phyloP scores from a whole-genome alignment of 2,888 invertebrate species.

The Ashinkailepas kermadecensis region DNA sequence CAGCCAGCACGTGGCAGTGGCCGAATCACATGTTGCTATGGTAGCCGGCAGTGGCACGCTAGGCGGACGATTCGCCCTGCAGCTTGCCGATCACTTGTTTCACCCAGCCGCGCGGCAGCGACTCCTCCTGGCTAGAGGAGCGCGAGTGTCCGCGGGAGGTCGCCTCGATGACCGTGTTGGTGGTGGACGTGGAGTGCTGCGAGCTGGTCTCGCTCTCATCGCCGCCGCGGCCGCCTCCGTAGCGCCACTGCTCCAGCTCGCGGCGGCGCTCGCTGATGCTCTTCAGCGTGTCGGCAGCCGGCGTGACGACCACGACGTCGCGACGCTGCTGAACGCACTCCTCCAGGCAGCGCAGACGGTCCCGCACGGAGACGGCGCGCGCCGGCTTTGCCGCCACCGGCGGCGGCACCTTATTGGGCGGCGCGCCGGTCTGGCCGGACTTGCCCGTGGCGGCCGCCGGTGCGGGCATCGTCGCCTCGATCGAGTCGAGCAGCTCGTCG shows the following conservation, averaged over 20 bases:
- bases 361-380: slow-evolving; percentile 38
- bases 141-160: slow-evolving; percentile 32
- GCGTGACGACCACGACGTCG: slow-evolving; percentile 29
- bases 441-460: slow-evolving; percentile 38
- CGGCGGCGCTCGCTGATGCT: slow-evolving; percentile 40
- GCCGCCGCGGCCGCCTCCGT: slow-evolving; percentile 30
- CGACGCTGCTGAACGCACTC: slow-evolving; percentile 38
- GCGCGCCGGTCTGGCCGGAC: background rate
- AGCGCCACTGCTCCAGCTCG: slow-evolving; percentile 40
- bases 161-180: slow-evolving; percentile 41
- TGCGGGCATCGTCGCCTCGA: slow-evolving; percentile 28
- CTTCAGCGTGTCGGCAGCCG: slow-evolving; percentile 39
- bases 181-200: slow-evolving; percentile 43
- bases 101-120: slow-evolving; percentile 55
- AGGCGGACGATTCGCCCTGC: slow-evolving; percentile 42
- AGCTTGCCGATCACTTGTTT: slow-evolving; percentile 65
- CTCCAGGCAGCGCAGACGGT: slow-evolving; percentile 40
- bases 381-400: slow-evolving; percentile 50
- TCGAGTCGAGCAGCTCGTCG: slow-evolving; percentile 44
- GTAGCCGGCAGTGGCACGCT: background rate
- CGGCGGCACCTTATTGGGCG: slow-evolving; percentile 51
- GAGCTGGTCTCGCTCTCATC: slow-evolving; percentile 42
- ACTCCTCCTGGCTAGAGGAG: slow-evolving; percentile 29
- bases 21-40: background rate
- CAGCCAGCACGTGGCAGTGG: background rate